Evolutionary conservation across 1,140 invertebrate species (phyloP).

Genomic region (Euglossa dilemma): DNA sequence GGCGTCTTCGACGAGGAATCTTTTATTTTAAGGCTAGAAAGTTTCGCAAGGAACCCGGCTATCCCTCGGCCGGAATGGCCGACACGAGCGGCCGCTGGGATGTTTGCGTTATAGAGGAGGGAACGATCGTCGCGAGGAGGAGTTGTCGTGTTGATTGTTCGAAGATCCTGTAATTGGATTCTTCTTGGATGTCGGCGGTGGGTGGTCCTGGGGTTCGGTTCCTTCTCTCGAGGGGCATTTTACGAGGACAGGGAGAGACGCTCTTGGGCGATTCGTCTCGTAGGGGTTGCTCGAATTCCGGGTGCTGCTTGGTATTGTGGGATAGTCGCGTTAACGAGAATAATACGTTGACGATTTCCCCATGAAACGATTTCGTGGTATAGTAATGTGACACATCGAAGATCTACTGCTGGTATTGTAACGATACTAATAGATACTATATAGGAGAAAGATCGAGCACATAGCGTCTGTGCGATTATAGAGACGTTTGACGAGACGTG

Average conservation of each 20-base stretch:
- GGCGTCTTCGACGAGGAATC: slow-evolving; percentile 31
- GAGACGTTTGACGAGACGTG: no score
- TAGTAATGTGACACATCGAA: no score
- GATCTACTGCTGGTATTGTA: no score
- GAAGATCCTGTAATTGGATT: slow-evolving; percentile 10
- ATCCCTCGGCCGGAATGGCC: background rate
- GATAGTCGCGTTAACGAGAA: no score
- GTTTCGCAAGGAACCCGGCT: background rate
- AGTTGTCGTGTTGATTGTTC: slow-evolving; percentile 11
- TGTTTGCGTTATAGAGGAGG: slow-evolving; percentile 10
- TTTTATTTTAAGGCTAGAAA: slow-evolving; percentile 50
- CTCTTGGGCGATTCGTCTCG: background rate
- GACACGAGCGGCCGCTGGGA: slow-evolving; percentile 9
- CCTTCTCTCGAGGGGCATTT: background rate
- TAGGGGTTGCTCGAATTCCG: no score
- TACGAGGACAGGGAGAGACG: background rate
- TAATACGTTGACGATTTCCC: no score
- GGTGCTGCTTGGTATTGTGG: no score
- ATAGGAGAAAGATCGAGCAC: no score
- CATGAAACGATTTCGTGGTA: no score
- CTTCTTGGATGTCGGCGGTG: background rate
- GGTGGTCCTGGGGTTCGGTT: background rate
- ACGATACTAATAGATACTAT: no score
- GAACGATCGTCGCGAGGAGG: background rate
- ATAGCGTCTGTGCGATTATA: no score